Conservation (phyloP, 2,888 invertebrate genomes). For the Herminia tarsipennalis region DNA sequence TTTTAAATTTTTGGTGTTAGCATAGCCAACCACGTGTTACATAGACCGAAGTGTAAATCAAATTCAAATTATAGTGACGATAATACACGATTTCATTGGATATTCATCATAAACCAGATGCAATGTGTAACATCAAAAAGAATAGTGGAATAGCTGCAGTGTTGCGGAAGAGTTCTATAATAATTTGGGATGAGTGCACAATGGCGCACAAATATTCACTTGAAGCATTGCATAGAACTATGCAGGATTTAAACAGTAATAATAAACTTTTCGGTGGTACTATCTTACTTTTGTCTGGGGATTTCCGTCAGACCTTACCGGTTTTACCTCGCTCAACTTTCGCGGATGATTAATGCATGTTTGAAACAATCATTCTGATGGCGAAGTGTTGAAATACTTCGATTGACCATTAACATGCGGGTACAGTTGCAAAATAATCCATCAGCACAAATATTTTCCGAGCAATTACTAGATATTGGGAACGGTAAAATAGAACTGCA, state of each 20-base stretch:
- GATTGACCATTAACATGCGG: neutral
- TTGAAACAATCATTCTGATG: conserved; percentile 38
- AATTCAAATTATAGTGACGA: no score
- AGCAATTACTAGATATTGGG: conserved; percentile 41
- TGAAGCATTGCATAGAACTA: conserved; percentile 44
- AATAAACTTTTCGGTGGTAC: conserved; percentile 24
- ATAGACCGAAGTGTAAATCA: no score
- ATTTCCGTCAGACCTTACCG: conserved; percentile 41
- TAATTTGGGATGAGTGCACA: conserved; percentile 43
- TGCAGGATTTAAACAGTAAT: conserved; percentile 1
- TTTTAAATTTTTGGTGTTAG: conserved; percentile 12
- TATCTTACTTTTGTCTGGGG: conserved; percentile 39
- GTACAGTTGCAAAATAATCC: conserved; percentile 23
- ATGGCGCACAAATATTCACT: conserved; percentile 43
- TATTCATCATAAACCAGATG: no score
- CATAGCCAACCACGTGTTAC: no score
- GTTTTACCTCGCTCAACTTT: conserved; percentile 39
- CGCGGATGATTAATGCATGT: conserved; percentile 41
- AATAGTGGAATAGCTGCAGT: conserved; percentile 26
- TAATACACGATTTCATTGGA: no score
- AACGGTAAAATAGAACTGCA: conserved; percentile 31
- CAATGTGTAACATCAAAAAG: no score
- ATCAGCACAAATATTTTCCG: conserved; percentile 35
- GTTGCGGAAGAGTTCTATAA: conserved; percentile 27
- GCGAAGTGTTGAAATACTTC: conserved; percentile 26